Evolutionary conservation across 2,888 invertebrate genomes (phyloP), one percentile per base, ranked within the genome.

Genomic region (Allygus modestus): DNA sequence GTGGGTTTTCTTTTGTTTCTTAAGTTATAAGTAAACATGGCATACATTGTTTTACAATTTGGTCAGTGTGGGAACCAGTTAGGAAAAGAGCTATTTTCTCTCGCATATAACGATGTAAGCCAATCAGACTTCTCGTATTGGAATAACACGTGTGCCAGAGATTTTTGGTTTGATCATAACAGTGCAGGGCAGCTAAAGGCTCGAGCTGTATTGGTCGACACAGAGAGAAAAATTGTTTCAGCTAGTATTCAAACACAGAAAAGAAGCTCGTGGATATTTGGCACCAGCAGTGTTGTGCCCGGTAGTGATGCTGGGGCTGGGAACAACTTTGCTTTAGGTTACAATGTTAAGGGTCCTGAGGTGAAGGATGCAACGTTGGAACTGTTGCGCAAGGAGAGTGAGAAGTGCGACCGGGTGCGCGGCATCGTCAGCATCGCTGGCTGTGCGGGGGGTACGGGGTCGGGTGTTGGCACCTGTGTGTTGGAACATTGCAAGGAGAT

Each of bases 1-100:
- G 77, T 77, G 77, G 77, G 77, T 77, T 26, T 46, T 12, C 11
- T 15, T 41, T 37, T 33, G 26, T 4, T 23, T 31, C 4, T 31
- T 33, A 17, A 69, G n/a, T 33, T 11, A 46, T 12, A 15, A 33
- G 4, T 33, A 33, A 17, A 54, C 1, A 86, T 86, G 86, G 73
- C 86, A 37, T 73, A 85, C 41, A 54, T 86, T 26, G 75, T 84
- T 33, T 81, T 92, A 84, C 92, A 92, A 88, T 92, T 92, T 86
- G 92, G 92, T 12, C 92, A 92, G 87, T 92, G 92, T 88, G 92
- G 92, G 43, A 92, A 92, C 89, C 92, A 92, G 89, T 88, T 92
- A 73, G 92, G 92, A 1, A 90, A 91, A 84, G 88, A 90, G 20
- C 89, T 92, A 28, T 92, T 91, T 87, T 89, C 90, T 26, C 90